These are phyloP conservation scores for Ormyrus nitidulus DNA, from an alignment of 2,888 invertebrate genomes.

Conservation along the genomic window DNA sequence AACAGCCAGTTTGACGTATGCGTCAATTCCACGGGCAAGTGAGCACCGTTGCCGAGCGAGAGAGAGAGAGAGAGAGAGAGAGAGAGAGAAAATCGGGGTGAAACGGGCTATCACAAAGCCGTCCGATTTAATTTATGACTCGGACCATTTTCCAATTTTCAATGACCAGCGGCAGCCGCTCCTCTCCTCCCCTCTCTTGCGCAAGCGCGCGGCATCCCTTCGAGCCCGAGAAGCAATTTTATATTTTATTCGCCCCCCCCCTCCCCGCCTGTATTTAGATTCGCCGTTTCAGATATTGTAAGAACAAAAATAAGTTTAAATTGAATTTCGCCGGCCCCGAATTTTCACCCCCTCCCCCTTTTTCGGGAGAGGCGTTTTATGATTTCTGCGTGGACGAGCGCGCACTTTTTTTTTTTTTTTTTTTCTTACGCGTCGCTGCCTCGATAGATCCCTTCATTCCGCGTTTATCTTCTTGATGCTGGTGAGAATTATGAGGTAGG, in stretches of 20 bases:
- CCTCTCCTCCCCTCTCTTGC: neutral
- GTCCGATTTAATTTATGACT: conserved; percentile 66
- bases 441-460: conserved; percentile 43
- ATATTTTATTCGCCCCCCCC: conserved; percentile 66
- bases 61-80: conserved; percentile 9
- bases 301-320: conserved; percentile 74
- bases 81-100: conserved; percentile 29
- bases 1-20: conserved; percentile 26
- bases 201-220: conserved; percentile 27
- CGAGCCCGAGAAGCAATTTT: conserved; percentile 60
- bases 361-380: neutral
- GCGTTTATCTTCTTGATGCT: conserved; percentile 45
- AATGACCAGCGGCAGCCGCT: conserved; percentile 65
- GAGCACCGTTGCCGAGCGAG: conserved; percentile 52
- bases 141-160: conserved; percentile 67
- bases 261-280: conserved; percentile 67
- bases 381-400: conserved; percentile 12
- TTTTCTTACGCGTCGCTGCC: conserved; percentile 44
- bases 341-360: conserved; percentile 38
- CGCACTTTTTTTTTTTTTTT: conserved; percentile 43
- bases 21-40: conserved; percentile 49
- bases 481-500: conserved; percentile 25
- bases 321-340: conserved; percentile 69
- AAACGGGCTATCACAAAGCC: conserved; percentile 57
- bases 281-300: conserved; percentile 71